phyloP scores from a whole-genome alignment of 2,888 invertebrate genomes.

The Cyclophora albipunctata region DNA sequence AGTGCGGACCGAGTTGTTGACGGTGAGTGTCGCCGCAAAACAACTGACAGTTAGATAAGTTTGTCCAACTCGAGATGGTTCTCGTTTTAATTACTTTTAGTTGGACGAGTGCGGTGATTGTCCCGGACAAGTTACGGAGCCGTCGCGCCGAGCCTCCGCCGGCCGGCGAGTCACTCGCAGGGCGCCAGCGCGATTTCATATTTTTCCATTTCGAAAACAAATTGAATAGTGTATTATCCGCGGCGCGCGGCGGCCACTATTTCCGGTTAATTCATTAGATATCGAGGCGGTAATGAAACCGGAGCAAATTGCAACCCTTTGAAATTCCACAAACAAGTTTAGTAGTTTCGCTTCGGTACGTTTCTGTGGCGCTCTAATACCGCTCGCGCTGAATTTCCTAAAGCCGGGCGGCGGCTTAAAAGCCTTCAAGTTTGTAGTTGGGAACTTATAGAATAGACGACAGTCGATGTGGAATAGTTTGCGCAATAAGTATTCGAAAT shows the following conservation, averaged over 20 bases:
- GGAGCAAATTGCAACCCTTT: conserved; percentile 27
- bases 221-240: background rate
- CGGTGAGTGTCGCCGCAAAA: conserved; percentile 17
- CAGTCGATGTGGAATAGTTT: conserved; percentile 16
- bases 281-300: conserved; percentile 19
- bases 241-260: background rate
- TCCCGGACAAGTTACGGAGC: conserved; percentile 5
- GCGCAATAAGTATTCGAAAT: conserved; percentile 23
- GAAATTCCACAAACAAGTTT: conserved; percentile 32
- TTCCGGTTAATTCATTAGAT: conserved; percentile 8
- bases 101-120: conserved; percentile 14
- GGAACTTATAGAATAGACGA: conserved; percentile 24
- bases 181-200: background rate
- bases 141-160: background rate
- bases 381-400: conserved; percentile 27
- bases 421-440: conserved; percentile 26
- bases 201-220: background rate
- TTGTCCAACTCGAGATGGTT: conserved; percentile 21
- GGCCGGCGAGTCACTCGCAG: background rate
- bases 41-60: conserved; percentile 27
- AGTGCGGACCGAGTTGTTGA: conserved; percentile 10
- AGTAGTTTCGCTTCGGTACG: conserved; percentile 26
- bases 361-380: conserved; percentile 26
- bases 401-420: conserved; percentile 29
- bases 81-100: conserved; percentile 25